Conservation (phyloP, 2,888 invertebrate genomes). For the Aspidapion aeneum region DNA sequence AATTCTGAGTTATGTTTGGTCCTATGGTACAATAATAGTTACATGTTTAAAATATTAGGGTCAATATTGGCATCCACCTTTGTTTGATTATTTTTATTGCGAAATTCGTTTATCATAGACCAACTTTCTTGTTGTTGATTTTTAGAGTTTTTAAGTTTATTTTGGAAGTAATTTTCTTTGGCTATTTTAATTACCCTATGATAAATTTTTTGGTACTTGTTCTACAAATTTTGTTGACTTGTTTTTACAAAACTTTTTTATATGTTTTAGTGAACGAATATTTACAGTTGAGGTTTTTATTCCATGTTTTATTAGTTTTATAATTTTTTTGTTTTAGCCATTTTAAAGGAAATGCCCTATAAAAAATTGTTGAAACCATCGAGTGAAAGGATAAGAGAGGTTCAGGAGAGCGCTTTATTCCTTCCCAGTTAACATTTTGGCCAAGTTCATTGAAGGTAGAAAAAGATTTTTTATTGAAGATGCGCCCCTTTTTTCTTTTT, state of each 20-base stretch:
- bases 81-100: not conserved
- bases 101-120: not conserved
- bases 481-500: not conserved
- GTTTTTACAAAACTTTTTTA: not conserved
- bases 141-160: not conserved
- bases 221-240: not conserved
- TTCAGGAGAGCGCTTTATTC: not conserved
- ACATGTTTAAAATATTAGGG: not conserved
- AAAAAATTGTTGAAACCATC: not conserved
- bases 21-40: not conserved
- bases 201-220: not conserved
- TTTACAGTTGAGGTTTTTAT: not conserved
- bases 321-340: not conserved
- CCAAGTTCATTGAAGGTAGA: not conserved
- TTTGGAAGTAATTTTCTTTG: not conserved
- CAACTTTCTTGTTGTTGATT: not conserved
- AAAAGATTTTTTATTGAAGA: not conserved
- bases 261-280: not conserved
- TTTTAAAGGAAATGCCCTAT: not conserved
- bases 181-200: not conserved
- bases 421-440: not conserved
- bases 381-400: not conserved
- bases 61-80: not conserved
- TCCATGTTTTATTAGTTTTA: not conserved
- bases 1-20: not conserved